Evolutionary conservation across 2,113 vertebrate species (phyloP).

Genomic region (Apodemus speciosus): DNA sequence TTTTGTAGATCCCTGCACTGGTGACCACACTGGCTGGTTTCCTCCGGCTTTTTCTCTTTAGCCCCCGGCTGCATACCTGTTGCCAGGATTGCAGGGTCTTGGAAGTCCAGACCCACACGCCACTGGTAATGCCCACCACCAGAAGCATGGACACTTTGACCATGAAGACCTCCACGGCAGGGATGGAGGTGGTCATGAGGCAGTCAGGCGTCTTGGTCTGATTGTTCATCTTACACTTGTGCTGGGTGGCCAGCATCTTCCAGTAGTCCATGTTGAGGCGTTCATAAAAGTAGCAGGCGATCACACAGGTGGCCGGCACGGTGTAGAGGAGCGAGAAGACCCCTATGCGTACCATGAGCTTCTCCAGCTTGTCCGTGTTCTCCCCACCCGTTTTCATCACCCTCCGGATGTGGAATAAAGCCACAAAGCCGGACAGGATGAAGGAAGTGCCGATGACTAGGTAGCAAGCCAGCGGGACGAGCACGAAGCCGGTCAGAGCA

Average conservation of each 20-base stretch:
- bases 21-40: constrained; percentile 94
- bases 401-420: constrained; percentile 96
- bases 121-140: constrained; percentile 97
- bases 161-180: constrained; percentile 97
- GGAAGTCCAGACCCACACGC: constrained; percentile 99
- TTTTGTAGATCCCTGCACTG: constrained; percentile 91
- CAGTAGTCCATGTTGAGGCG: constrained; percentile 96
- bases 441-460: constrained; percentile 96
- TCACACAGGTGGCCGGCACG: constrained; percentile 96
- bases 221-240: constrained; percentile 87
- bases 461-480: constrained; percentile 95
- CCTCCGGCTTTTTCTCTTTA: constrained; percentile 91
- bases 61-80: constrained; percentile 92
- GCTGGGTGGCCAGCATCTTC: constrained; percentile 89
- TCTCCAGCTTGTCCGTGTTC: constrained; percentile 97
- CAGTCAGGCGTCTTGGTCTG: constrained; percentile 89
- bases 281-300: constrained; percentile 98
- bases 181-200: constrained; percentile 92
- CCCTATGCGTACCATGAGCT: constrained; percentile 97
- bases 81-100: constrained; percentile 99
- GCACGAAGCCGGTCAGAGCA: constrained; percentile 95
- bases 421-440: constrained; percentile 96
- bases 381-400: constrained; percentile 98
- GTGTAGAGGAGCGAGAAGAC: constrained; percentile 97
- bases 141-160: constrained; percentile 97